Evolutionary conservation across 1,140 invertebrate species (phyloP).

Genomic region (Nymphalis io): DNA sequence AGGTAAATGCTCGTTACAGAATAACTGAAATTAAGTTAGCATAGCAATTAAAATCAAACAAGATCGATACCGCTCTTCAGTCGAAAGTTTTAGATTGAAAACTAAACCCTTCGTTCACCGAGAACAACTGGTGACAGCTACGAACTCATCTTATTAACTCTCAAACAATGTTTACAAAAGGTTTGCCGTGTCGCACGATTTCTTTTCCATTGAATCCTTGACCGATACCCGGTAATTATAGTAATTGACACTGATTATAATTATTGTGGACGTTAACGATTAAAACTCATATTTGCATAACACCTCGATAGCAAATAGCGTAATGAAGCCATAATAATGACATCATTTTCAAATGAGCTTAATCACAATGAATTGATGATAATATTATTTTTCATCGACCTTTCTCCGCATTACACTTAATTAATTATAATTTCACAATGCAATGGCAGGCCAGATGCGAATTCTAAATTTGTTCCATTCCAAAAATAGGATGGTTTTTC

Average conservation of each 20-base stretch:
- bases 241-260: slow-evolving; percentile 25
- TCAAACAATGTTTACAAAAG: slow-evolving; percentile 29
- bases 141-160: slow-evolving; percentile 33
- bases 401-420: slow-evolving; percentile 15
- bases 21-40: slow-evolving; percentile 29
- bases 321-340: slow-evolving; percentile 21
- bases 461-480: neutral
- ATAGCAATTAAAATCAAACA: slow-evolving; percentile 36
- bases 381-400: slow-evolving; percentile 18
- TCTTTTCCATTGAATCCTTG: slow-evolving; percentile 51
- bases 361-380: slow-evolving; percentile 18
- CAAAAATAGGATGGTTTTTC: neutral
- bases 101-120: slow-evolving; percentile 34
- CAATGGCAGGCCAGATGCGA: slow-evolving; percentile 8
- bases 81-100: slow-evolving; percentile 44
- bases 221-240: slow-evolving; percentile 31
- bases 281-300: slow-evolving; percentile 27
- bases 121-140: slow-evolving; percentile 7
- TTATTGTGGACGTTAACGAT: slow-evolving; percentile 26
- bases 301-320: slow-evolving; percentile 11
- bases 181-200: slow-evolving; percentile 56
- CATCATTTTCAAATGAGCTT: slow-evolving; percentile 14
- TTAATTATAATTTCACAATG: slow-evolving; percentile 4
- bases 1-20: slow-evolving; percentile 17
- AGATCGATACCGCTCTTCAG: slow-evolving; percentile 38